Conservation (phyloP, 2,888 invertebrate species). For the Cyaniris semiargus region DNA sequence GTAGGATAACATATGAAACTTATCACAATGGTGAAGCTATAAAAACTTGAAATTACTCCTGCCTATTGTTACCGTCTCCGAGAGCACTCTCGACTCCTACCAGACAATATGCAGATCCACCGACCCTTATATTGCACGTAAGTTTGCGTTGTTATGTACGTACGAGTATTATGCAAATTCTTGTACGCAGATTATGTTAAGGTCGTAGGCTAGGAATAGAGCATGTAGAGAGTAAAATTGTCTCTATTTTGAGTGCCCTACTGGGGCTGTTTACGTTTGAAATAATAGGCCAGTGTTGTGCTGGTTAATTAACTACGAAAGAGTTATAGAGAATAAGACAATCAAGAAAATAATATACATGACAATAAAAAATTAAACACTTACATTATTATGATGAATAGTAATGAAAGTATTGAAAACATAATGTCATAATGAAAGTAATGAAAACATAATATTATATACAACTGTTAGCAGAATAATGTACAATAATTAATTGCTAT, state of each 20-base stretch:
- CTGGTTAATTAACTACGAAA: no score
- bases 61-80: conserved; percentile 59
- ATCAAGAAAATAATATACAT: no score
- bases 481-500: no score
- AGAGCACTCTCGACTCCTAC: conserved; percentile 55
- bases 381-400: no score
- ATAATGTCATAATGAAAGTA: no score
- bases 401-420: no score
- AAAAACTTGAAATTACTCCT: conserved; percentile 59
- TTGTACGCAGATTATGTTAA: not conserved
- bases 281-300: no score
- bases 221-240: not conserved
- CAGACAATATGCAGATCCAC: conserved; percentile 72
- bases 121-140: conserved; percentile 42
- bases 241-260: not conserved
- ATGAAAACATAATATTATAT: no score
- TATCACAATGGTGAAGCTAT: conserved; percentile 44
- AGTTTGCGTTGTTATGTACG: conserved; percentile 35
- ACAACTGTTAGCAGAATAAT: no score
- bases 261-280: no score
- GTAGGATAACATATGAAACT: conserved; percentile 19
- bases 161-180: conserved; percentile 28
- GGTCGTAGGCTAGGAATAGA: not conserved
- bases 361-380: no score
- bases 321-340: no score